Evolutionary conservation across 1,140 invertebrate species (phyloP).

Genomic region (Cotesia vestalis): DNA sequence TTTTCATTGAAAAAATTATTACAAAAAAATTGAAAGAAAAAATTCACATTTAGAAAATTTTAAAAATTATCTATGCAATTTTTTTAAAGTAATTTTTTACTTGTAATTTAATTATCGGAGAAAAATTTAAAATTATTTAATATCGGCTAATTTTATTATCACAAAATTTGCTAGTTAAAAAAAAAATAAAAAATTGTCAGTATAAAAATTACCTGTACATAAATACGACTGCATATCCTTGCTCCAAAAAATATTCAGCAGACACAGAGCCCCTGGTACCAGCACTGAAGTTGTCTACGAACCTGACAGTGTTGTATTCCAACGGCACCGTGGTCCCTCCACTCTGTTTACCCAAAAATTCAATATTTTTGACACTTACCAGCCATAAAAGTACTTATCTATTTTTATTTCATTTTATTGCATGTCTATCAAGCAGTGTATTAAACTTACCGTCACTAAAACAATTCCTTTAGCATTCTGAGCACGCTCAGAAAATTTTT

Average conservation of each 20-base stretch:
- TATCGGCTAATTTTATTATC: too few species aligned
- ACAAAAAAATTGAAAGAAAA: too few species aligned
- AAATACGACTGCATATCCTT: constrained; percentile 82
- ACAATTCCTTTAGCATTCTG: constrained; percentile 74
- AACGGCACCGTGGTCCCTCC: constrained; percentile 96
- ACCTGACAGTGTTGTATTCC: constrained; percentile 96
- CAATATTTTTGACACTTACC: not conserved
- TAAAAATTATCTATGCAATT: too few species aligned
- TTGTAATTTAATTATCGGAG: too few species aligned
- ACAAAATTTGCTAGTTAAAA: too few species aligned
- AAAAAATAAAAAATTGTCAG: too few species aligned
- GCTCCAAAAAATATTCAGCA: constrained; percentile 92
- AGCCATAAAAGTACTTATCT: constrained; percentile 33
- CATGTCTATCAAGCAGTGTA: not conserved
- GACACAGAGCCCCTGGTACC: constrained; percentile 94
- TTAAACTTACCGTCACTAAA: constrained; percentile 78
- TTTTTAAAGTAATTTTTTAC: too few species aligned
- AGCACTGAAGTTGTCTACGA: constrained; percentile 98
- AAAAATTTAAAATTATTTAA: too few species aligned
- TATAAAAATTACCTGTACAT: constrained; percentile 70
- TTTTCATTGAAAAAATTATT: too few species aligned
- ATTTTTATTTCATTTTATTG: constrained; percentile 1
- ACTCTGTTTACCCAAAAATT: constrained; percentile 69
- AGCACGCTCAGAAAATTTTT: constrained; percentile 74
- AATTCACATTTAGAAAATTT: too few species aligned